Evolutionary conservation across 92 coral and sea anemone species (phyloP), one percentile per base, ranked within the genome.

Genomic region (Ricordea florida): DNA sequence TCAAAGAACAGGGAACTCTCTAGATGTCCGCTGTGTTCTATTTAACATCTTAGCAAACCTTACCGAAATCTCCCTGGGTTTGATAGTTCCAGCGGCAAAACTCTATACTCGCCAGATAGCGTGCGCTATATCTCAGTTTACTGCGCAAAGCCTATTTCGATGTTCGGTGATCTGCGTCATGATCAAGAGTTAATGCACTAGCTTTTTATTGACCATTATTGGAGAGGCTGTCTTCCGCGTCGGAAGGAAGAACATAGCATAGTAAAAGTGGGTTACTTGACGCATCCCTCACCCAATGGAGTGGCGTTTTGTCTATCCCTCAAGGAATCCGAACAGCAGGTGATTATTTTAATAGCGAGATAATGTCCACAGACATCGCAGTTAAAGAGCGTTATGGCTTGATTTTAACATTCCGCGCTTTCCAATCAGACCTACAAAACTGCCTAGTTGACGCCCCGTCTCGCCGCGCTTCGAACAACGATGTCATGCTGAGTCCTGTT

Each of bases 161-260:
- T 68, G n/a, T 5, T 6, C 2, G 41, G 22, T 2, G 76, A 68
- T 7, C 55, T 68, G 40, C 3, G 76, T 1, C 6, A n/a, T n/a
- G n/a, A n/a, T n/a, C n/a, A 1, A 4, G 63, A 68, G 30, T 16
- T 68, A 17, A 22, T 13, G 36, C 57, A 72, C 68, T 72, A 53
- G 60, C 27, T 60, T 8, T 68, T 68, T 17, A 48, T 68, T 4
- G 61, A 68, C n/a, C 2, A 28, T 15, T n/a, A n/a, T 17, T 68
- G 76, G 76, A 33, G 9, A 10, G 61, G 76, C 1, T 68, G 76
- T 33, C 42, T 68, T 22, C 49, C 76, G 3, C 50, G 76, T 42
- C 13, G 62, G 27, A 68, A 14, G 35, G 76, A 68, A 48, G 76
- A 68, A 1, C 51, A 68, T 17, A 34, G 45, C 21, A 33, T 29